Base-by-base conservation (phyloP, 2,888 invertebrate species). In the Elgonia sp. region DNA sequence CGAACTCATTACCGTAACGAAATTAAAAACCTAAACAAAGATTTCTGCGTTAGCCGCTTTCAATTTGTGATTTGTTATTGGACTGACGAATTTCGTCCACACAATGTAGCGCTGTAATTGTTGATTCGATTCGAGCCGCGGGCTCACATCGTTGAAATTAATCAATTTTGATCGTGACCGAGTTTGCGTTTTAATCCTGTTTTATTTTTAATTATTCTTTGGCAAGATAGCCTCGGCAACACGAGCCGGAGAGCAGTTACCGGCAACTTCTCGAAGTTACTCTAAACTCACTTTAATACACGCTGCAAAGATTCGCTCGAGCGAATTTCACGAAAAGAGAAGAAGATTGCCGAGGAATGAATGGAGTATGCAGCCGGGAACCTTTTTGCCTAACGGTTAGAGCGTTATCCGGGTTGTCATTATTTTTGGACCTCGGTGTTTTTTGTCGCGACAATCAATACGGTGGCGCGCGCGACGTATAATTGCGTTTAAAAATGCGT, bases 261-360 rank as follows among this genome's bases (percentile, higher is more conserved):
- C 69, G 84, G 55, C 70, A 84, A 84, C 84, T 84, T 84, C 75
- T 76, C 69, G 16, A 84, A 84, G 76, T 84, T 84, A 55, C 84
- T 84, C 76, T 77, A 77, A 83, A 83, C 83, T 83, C 83, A 76
- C 83, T 83, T 83, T 83, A 83, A 83, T 83, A 83, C 62, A 76
- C 69, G 76, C 76, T 67, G 69, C 50, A 76, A 76, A 83, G 75
- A 83, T 83, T 83, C 69, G 57, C 82, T 67, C 73, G 73, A 67
- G 60, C 75, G 75, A 82, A 83, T 83, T 76, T 76, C 69, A 76
- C 83, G 62, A 83, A 83, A 69, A 62, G 76, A 65, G 83, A 83
- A 76, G 83, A 83, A 83, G 67, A 75, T 69, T 75, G 67, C 65
- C 42, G 39, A 75, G 39, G 62, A 76, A 84, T 70, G 83, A 76